A percentile compares a stretch with the other conserved stretches of the same genome.
Conservation (phyloP, 2,888 invertebrate species). For the Morpho helenor region DNA sequence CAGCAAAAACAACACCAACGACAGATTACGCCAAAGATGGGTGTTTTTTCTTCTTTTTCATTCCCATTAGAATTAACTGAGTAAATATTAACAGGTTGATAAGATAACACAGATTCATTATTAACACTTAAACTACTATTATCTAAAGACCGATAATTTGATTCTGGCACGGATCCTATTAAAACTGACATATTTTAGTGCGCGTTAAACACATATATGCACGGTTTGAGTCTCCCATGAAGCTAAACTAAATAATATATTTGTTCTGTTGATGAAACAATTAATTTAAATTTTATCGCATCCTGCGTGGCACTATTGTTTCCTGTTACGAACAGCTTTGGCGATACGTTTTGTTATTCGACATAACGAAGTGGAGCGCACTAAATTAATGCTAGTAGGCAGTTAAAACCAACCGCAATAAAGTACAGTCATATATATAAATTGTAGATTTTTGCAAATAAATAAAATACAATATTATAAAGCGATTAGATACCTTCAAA, state of each 20-base stretch:
- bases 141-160: slow-evolving; percentile 51
- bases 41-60: slow-evolving; percentile 34
- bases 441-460: not conserved
- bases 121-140: slow-evolving; percentile 37
- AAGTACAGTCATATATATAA: no score
- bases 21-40: slow-evolving; percentile 40
- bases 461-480: not conserved
- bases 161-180: slow-evolving; percentile 40
- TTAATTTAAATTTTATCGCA: slow-evolving; percentile 66
- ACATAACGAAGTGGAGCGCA: not conserved
- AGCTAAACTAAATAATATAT: slow-evolving; percentile 41
- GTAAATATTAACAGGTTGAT: slow-evolving; percentile 55
- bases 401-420: slow-evolving; percentile 2
- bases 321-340: slow-evolving; percentile 52
- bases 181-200: slow-evolving; percentile 43
- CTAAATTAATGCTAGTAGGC: not conserved
- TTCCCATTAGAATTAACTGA: slow-evolving; percentile 32
- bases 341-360: slow-evolving; percentile 42
- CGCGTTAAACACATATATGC: slow-evolving; percentile 31
- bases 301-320: slow-evolving; percentile 57
- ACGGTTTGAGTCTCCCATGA: slow-evolving; percentile 5
- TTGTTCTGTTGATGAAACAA: slow-evolving; percentile 46
- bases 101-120: slow-evolving; percentile 31
- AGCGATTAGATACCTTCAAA: slow-evolving; percentile 35
- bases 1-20: slow-evolving; percentile 49